These are phyloP conservation scores for Parambassis ranga DNA, from an alignment of 2,797 vertebrate species.

Conservation along the genomic window DNA sequence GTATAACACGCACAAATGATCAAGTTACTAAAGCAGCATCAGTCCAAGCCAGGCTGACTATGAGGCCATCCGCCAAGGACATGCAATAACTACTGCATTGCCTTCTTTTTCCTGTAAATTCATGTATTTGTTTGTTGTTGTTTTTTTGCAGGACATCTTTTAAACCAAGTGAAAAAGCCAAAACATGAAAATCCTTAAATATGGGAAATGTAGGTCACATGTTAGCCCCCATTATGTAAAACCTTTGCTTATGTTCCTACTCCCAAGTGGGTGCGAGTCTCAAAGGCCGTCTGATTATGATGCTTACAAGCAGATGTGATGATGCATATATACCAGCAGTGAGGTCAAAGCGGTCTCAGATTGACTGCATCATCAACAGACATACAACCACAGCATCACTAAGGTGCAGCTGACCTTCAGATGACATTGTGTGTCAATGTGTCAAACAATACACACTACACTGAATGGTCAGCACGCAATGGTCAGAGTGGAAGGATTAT, in stretches of 20 bases:
- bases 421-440: no score
- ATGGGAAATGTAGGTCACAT: not conserved
- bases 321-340: not conserved
- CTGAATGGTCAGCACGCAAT: no score
- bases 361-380: no score
- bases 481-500: no score
- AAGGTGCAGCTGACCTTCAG: no score
- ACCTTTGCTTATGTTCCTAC: no score
- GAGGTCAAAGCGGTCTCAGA: no score
- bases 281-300: no score
- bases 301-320: not conserved
- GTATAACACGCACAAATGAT: not conserved
- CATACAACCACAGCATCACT: no score
- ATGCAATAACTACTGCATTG: not conserved
- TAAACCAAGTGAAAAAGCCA: not conserved
- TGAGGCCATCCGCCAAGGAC: not conserved
- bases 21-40: not conserved
- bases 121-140: not conserved
- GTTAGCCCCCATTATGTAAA: no score
- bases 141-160: not conserved
- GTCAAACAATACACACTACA: no score
- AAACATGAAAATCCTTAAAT: not conserved
- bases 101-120: not conserved
- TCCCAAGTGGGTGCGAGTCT: no score
- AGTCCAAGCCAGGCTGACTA: not conserved